A percentile compares a stretch with the other conserved stretches of the same genome.
phyloP scores from a whole-genome alignment of 2,113 vertebrate species.

The Synchiropus splendidus region DNA sequence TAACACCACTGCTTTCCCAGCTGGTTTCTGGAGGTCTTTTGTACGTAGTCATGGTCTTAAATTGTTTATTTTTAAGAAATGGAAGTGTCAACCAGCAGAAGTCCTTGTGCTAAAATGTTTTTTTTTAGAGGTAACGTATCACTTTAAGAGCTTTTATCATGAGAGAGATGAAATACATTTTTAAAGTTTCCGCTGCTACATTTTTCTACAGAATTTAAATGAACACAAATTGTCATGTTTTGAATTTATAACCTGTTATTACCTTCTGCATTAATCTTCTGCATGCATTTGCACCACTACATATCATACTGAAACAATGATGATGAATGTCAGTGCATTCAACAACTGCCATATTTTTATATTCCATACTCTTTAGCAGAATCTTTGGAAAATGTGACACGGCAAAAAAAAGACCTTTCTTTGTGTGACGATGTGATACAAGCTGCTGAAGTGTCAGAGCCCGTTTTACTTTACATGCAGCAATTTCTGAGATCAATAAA shows the following conservation, averaged over 20 bases:
- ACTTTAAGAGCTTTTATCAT: constrained; percentile 6
- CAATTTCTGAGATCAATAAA: constrained; percentile 56
- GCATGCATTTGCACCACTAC: constrained; percentile 40
- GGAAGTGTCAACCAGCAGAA: constrained; percentile 28
- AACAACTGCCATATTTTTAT: constrained; percentile 24
- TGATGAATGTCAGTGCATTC: constrained; percentile 15
- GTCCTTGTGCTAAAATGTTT: too few species aligned
- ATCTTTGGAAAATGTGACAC: constrained; percentile 19
- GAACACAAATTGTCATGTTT: constrained; percentile 22
- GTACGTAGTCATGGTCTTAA: constrained; percentile 29
- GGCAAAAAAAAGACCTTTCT: not conserved
- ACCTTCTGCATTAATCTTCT: constrained; percentile 28
- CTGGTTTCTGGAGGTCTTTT: constrained; percentile 74
- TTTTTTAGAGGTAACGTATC: too few species aligned
- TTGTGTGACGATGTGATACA: constrained; percentile 20
- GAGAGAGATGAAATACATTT: constrained; percentile 19
- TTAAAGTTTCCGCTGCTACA: constrained; percentile 43
- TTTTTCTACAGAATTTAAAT: constrained; percentile 39
- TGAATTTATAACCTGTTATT: constrained; percentile 16
- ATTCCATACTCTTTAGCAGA: constrained; percentile 10
- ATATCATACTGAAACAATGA: constrained; percentile 26
- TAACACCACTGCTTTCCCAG: constrained; percentile 64
- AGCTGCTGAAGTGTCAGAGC: constrained; percentile 3
- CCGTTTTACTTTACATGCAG: constrained; percentile 24
- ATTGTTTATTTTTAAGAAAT: constrained; percentile 17